Conservation (phyloP, 2,797 vertebrate species). For the Emys orbicularis region DNA sequence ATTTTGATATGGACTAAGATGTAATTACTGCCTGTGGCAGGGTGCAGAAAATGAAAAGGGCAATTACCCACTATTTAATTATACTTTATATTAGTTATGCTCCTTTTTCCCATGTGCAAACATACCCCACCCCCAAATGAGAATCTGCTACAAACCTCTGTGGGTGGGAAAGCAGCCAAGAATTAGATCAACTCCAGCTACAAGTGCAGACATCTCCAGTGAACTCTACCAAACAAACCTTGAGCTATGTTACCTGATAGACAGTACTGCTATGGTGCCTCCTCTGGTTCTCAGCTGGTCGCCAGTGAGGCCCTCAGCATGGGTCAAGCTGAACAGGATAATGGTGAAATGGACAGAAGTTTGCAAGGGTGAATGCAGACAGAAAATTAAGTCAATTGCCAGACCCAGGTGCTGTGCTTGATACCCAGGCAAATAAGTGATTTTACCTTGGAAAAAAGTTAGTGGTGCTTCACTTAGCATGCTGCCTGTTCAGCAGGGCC, state of each 20-base stretch:
- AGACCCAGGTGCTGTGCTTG: rapidly evolving
- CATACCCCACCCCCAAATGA: background rate
- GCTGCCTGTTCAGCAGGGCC: background rate
- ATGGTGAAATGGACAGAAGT: background rate
- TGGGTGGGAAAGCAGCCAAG: background rate
- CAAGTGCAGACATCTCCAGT: background rate
- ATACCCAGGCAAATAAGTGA: background rate
- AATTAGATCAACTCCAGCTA: background rate
- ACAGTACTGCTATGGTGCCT: background rate
- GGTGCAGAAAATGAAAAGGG: constrained; percentile 46
- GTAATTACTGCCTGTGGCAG: constrained; percentile 28
- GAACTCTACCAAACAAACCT: background rate
- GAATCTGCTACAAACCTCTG: background rate
- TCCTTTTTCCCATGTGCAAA: background rate
- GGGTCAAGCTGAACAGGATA: background rate
- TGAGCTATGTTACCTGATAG: background rate
- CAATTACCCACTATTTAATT: constrained; percentile 34
- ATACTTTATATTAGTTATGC: background rate
- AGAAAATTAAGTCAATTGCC: rapidly evolving
- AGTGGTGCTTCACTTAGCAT: background rate
- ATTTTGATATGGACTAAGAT: constrained; percentile 17
- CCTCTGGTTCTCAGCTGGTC: background rate
- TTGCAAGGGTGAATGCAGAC: background rate
- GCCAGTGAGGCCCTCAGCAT: background rate
- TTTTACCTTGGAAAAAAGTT: background rate